Percentiles rank a stretch among this genome's conserved stretches.
Evolutionary conservation across 2,888 invertebrate species (phyloP).

Genomic region (Merodon equestris): DNA sequence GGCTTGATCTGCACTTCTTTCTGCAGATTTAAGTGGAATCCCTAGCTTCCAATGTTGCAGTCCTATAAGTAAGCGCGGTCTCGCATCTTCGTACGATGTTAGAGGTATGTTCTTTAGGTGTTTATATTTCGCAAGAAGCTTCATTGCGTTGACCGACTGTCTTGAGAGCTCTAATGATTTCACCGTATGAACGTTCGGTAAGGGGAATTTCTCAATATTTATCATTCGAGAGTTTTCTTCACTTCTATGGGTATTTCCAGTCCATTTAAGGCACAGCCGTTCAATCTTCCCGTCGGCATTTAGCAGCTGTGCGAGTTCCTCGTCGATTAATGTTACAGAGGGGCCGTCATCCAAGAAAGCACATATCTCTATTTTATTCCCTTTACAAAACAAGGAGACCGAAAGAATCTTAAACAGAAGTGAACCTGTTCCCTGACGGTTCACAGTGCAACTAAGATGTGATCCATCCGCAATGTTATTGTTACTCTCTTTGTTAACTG

Average conservation of each 20-base stretch:
- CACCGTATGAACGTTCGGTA: constrained; percentile 9
- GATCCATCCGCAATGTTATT: neutral
- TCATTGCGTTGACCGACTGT: constrained; percentile 1
- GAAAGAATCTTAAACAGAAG: constrained; percentile 21
- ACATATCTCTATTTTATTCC: neutral
- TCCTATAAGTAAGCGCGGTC: constrained; percentile 6
- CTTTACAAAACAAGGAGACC: neutral
- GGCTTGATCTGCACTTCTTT: neutral
- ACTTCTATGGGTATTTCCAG: constrained; percentile 8
- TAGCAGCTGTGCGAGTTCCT: neutral
- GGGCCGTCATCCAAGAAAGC: constrained; percentile 34
- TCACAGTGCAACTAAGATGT: neutral
- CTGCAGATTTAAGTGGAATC: neutral
- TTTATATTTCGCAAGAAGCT: neutral
- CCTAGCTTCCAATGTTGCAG: neutral
- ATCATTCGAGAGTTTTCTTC: constrained; percentile 8
- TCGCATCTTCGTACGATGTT: constrained; percentile 5
- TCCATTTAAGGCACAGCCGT: constrained; percentile 31
- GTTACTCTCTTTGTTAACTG: constrained; percentile 6
- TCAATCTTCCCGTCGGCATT: constrained; percentile 2
- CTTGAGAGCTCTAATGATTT: constrained; percentile 9
- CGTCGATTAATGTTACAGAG: constrained; percentile 18
- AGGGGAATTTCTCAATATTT: constrained; percentile 2
- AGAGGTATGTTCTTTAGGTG: constrained; percentile 4
- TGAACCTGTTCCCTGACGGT: neutral